Base-by-base conservation (phyloP, 2,888 invertebrate species). In the Margaritifera margaritifera region DNA sequence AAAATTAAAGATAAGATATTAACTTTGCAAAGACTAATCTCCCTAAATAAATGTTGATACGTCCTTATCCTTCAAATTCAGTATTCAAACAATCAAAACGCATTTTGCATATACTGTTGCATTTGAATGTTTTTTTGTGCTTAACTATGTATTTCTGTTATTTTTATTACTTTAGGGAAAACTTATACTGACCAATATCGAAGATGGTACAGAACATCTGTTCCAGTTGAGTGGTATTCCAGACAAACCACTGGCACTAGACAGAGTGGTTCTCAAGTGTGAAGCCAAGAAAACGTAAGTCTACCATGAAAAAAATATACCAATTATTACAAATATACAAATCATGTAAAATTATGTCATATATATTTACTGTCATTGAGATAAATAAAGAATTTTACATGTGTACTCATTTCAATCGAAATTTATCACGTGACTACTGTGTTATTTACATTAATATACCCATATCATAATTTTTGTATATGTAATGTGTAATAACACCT, bases 241-340 rank as follows among this genome's bases (percentile, higher is more conserved):
- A 2, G 80, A 86, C 71, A 87, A 87, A 77, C 88, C 89, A 20
- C 80, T 88, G 27, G 86, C 90, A n/a, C 77, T 89, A 50, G 89
- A 89, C 55, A 81, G 85, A 60, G 77, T 90, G 24, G 74, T 79
- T 58, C 69, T 90, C n/a, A 80, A 82, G 42, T 83, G 85, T 67
- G 82, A 80, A 58, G 89, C 86, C 62, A 87, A 87, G 66, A 81
- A 87, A 70, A 81, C 76, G 88, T 88, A 68, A 80, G 83, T 55
- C 4, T 52, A 51, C 25, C 6, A 42, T 25, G 25, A 51, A 51
- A n/a, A n/a, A 22, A 4, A n/a, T 20, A 19, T 31, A 62, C 20
- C 15, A 6, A 22, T n/a, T 25, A 25, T 54, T 31, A 52, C 22
- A 1, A 22, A 22, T 18, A 22, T 20, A 22, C 6, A 59, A 24